A percentile compares a stretch with the other conserved stretches of the same genome.
Evolutionary conservation across 2,113 vertebrate genomes (phyloP).

Genomic region (Empidonax traillii): DNA sequence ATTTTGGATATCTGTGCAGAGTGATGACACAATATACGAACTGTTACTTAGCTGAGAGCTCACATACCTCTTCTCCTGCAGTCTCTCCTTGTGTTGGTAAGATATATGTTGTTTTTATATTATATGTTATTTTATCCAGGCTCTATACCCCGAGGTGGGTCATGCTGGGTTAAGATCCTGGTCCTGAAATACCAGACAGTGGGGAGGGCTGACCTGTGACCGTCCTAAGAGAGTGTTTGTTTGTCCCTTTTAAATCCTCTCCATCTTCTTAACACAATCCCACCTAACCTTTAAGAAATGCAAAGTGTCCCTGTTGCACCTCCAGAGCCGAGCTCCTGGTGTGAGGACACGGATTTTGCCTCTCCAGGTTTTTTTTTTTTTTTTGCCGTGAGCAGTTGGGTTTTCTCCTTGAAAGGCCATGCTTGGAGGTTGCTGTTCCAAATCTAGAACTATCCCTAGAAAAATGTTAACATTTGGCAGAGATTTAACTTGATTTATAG

Average conservation of each 20-base stretch:
- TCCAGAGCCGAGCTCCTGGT: accelerated
- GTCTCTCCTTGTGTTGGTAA: background rate
- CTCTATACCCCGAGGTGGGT: background rate
- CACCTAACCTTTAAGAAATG: background rate
- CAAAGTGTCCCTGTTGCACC: background rate
- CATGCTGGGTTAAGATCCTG: background rate
- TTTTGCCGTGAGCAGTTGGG: background rate
- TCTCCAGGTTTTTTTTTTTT: background rate
- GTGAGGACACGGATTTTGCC: background rate
- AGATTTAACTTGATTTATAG: background rate
- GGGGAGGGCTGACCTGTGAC: background rate
- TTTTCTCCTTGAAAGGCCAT: background rate
- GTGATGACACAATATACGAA: background rate
- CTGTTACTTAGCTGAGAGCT: background rate
- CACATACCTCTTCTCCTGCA: background rate
- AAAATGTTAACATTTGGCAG: background rate
- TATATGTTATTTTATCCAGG: background rate
- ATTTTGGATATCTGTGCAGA: background rate
- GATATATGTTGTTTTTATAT: background rate
- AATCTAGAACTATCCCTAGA: background rate
- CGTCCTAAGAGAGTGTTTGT: background rate
- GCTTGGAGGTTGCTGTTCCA: background rate
- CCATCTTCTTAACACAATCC: background rate
- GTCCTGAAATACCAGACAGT: background rate
- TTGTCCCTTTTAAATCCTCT: background rate